Evolutionary conservation across 2,113 vertebrate genomes (phyloP).

Genomic region (Alaudala cheleensis): DNA sequence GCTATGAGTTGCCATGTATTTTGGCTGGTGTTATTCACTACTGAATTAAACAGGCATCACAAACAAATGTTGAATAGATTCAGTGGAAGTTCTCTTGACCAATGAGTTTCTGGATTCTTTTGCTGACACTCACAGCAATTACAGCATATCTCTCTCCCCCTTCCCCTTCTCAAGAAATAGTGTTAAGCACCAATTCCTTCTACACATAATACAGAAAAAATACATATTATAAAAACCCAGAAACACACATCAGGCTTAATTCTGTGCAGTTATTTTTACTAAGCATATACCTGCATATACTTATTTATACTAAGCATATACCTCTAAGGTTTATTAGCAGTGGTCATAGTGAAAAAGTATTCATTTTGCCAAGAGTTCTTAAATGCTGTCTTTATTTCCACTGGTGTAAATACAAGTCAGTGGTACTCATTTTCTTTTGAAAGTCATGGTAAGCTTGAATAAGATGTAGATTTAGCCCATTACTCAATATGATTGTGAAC

Average conservation of each 20-base stretch:
- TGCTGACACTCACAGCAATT: not conserved
- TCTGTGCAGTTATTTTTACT: not conserved
- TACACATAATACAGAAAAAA: not conserved
- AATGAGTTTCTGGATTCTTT: not conserved
- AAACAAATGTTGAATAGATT: not conserved
- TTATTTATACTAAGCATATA: too few relatives aligned
- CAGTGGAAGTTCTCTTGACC: not conserved
- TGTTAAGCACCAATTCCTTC: not conserved
- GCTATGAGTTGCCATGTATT: not conserved
- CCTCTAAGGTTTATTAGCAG: not conserved
- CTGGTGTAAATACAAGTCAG: not conserved
- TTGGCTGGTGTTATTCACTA: not conserved
- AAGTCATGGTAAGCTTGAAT: not conserved
- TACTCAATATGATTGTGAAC: not conserved
- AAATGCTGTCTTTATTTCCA: not conserved
- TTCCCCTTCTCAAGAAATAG: not conserved
- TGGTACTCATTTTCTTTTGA: not conserved
- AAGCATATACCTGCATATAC: not conserved
- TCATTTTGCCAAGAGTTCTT: not conserved
- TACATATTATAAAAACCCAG: rapidly evolving
- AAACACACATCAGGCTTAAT: not conserved
- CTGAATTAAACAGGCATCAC: not conserved
- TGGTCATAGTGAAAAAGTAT: not conserved
- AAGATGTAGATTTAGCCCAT: not conserved
- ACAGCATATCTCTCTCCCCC: not conserved